Evolutionary conservation across 2,797 vertebrate species (phyloP).

Genomic region (Pterois miles): DNA sequence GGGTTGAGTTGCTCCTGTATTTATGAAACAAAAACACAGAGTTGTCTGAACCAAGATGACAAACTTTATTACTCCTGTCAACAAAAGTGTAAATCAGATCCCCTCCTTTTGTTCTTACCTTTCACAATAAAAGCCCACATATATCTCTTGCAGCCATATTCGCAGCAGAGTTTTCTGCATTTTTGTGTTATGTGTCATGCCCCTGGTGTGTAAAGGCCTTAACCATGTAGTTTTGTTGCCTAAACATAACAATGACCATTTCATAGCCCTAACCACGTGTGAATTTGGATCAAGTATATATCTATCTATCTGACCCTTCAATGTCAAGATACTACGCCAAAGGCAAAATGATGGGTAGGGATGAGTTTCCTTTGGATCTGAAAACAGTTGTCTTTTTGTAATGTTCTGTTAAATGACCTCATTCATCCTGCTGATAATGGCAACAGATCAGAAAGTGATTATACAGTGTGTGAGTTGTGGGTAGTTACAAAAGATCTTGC

Average conservation of each 20-base stretch:
- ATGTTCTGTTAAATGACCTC: neutral
- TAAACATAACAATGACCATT: neutral
- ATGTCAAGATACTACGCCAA: neutral
- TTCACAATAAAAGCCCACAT: neutral
- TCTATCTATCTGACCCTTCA: no score
- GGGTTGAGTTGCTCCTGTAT: no score
- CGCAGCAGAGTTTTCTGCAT: neutral
- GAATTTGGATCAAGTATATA: no score
- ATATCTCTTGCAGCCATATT: no score
- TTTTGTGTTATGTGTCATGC: neutral
- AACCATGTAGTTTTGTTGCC: neutral
- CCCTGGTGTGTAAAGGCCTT: neutral
- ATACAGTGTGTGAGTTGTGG: no score
- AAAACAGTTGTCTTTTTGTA: neutral
- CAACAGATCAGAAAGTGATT: no score
- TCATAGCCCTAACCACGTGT: neutral
- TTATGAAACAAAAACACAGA: no score
- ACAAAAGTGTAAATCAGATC: no score
- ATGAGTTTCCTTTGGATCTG: neutral
- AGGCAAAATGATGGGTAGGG: neutral
- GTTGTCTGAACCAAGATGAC: neutral
- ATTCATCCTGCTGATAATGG: no score
- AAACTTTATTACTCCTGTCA: neutral
- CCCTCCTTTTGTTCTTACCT: no score
- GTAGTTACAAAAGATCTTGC: no score